phyloP scores from a whole-genome alignment of 2,888 invertebrate species.

The Lasioglossum pauxillum region DNA sequence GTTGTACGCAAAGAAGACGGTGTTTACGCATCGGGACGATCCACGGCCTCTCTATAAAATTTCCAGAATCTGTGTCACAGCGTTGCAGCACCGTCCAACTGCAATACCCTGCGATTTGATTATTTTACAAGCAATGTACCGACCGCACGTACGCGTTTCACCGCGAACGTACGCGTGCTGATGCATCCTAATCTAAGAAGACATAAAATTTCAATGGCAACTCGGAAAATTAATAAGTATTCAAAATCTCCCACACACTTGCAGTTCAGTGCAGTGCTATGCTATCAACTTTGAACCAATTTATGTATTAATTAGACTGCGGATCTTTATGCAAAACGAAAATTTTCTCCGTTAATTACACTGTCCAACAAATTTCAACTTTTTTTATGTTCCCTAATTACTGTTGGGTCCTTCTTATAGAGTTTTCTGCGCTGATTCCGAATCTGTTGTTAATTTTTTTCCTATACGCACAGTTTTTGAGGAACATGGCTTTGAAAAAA shows the following conservation, averaged over 20 bases:
- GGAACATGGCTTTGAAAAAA: no score
- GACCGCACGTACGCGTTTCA: neutral
- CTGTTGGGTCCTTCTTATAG: no score
- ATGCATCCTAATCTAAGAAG: neutral
- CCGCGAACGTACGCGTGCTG: neutral
- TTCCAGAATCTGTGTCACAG: slow-evolving; percentile 58
- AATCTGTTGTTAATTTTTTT: no score
- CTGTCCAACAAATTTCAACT: no score
- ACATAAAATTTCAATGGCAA: neutral
- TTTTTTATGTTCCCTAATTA: no score
- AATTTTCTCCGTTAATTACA: no score
- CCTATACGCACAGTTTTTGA: no score
- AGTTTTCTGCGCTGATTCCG: no score
- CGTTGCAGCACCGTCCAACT: slow-evolving; percentile 29
- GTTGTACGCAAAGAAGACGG: slow-evolving; percentile 41
- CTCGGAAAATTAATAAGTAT: neutral
- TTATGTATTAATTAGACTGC: no score
- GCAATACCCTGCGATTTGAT: slow-evolving; percentile 45
- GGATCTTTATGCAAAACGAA: no score
- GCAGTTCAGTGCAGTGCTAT: neutral
- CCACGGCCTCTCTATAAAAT: slow-evolving; percentile 53
- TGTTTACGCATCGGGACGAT: slow-evolving; percentile 54
- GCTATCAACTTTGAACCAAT: no score
- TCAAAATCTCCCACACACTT: neutral
- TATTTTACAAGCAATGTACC: slow-evolving; percentile 31